A percentile compares a stretch with the other conserved stretches of the same genome.
Evolutionary conservation across 2,888 invertebrate genomes (phyloP).

Genomic region (Eurytoma adleriae): DNA sequence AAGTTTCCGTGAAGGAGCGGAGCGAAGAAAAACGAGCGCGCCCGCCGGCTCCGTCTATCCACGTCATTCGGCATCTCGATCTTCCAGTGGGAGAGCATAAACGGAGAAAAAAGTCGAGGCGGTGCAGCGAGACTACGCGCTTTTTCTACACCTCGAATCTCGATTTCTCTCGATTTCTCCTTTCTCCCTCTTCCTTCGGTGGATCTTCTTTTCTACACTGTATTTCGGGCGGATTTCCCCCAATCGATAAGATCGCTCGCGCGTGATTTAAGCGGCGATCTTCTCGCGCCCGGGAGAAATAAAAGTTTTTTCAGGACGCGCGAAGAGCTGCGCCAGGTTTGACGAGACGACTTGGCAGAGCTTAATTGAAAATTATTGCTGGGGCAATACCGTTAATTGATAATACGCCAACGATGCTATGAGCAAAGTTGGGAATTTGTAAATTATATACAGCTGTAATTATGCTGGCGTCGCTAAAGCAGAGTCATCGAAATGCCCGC

Average conservation of each 20-base stretch:
- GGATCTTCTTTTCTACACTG: background rate
- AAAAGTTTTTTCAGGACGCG: background rate
- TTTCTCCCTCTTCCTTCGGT: background rate
- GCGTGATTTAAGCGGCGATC: background rate
- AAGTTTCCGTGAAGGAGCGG: conserved; percentile 58
- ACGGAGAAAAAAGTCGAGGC: conserved; percentile 19
- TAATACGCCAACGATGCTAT: background rate
- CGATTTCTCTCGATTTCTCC: conserved; percentile 5
- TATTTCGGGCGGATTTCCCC: background rate
- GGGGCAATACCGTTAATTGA: background rate
- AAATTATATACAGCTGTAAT: background rate
- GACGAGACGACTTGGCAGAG: background rate
- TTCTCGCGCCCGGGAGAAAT: background rate
- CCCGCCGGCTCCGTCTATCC: conserved; percentile 19
- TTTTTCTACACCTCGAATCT: background rate
- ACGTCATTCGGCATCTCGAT: conserved; percentile 40
- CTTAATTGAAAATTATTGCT: background rate
- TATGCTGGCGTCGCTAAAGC: background rate
- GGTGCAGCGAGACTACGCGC: background rate
- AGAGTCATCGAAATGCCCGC: background rate
- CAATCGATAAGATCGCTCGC: background rate
- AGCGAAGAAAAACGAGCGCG: conserved; percentile 41
- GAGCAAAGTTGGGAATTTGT: conserved; percentile 4
- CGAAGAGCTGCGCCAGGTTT: background rate
- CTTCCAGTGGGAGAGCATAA: background rate